A percentile compares a stretch with the other conserved stretches of the same genome.
phyloP scores from a whole-genome alignment of 2,113 vertebrate genomes.

The Daboia siamensis region DNA sequence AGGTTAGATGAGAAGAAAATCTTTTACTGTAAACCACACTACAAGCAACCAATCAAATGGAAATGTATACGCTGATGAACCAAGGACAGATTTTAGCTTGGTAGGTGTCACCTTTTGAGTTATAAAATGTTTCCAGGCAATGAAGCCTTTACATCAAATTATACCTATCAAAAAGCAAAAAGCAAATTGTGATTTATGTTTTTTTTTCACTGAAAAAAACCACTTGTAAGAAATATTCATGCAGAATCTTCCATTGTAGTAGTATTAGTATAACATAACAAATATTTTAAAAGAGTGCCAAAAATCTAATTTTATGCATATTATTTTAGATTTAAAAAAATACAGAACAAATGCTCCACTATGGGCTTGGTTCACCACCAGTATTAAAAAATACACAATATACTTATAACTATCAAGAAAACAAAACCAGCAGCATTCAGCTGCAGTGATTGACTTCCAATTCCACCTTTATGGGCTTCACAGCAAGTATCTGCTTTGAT shows the following conservation, averaged over 20 bases:
- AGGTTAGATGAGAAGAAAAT: neutral
- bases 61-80: neutral
- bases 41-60: neutral
- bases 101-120: neutral
- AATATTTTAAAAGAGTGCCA: conserved; percentile 28
- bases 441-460: conserved; percentile 69
- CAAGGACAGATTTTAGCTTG: neutral
- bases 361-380: conserved; percentile 28
- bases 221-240: conserved; percentile 12
- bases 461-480: conserved; percentile 68
- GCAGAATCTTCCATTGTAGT: conserved; percentile 15
- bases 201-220: conserved; percentile 3
- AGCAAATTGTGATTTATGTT: neutral
- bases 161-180: neutral
- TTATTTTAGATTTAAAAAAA: conserved; percentile 31
- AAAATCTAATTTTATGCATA: neutral
- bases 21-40: conserved; percentile 3
- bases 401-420: conserved; percentile 56
- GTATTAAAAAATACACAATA: conserved; percentile 62
- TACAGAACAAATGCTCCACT: conserved; percentile 15
- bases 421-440: conserved; percentile 66
- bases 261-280: neutral
- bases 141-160: conserved; percentile 4
- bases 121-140: neutral
- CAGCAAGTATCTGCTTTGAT: conserved; percentile 70